Evolutionary conservation across 1,140 invertebrate species (phyloP).

Genomic region (Teleopsis dalmanni): DNA sequence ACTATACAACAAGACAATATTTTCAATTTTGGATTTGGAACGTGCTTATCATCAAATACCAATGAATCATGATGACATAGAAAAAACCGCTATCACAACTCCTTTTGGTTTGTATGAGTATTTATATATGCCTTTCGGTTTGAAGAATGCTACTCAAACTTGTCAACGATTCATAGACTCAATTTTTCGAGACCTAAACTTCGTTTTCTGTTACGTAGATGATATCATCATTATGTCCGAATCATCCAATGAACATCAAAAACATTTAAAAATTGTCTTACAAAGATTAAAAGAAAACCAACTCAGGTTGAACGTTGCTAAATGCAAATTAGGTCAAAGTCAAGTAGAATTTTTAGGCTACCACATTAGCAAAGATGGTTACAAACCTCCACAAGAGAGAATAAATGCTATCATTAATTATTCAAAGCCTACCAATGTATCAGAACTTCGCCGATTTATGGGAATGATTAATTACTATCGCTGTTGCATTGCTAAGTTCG

Average conservation of each 20-base stretch:
- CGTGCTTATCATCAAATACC: constrained; percentile 48
- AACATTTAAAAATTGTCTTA: constrained; percentile 22
- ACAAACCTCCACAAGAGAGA: background rate
- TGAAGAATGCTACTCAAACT: constrained; percentile 35
- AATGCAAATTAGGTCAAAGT: constrained; percentile 23
- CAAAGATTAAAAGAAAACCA: constrained; percentile 18
- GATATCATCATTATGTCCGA: constrained; percentile 48
- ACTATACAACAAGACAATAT: constrained; percentile 21
- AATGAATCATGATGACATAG: constrained; percentile 26
- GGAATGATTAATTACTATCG: background rate
- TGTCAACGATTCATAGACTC: constrained; percentile 48
- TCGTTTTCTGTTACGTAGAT: constrained; percentile 39
- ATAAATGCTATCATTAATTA: background rate
- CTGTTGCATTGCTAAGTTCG: background rate
- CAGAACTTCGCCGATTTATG: background rate
- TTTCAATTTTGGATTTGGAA: constrained; percentile 46
- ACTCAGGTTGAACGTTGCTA: constrained; percentile 21
- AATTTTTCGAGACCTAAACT: constrained; percentile 35
- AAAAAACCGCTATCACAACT: constrained; percentile 41
- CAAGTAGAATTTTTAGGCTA: constrained; percentile 23
- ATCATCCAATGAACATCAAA: constrained; percentile 24
- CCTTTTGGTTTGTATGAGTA: constrained; percentile 43
- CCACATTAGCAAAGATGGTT: constrained; percentile 17
- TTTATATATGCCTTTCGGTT: constrained; percentile 36
- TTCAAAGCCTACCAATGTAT: background rate